Conservation (phyloP, 2,888 invertebrate genomes). For the Dromius quadrimaculatus region DNA sequence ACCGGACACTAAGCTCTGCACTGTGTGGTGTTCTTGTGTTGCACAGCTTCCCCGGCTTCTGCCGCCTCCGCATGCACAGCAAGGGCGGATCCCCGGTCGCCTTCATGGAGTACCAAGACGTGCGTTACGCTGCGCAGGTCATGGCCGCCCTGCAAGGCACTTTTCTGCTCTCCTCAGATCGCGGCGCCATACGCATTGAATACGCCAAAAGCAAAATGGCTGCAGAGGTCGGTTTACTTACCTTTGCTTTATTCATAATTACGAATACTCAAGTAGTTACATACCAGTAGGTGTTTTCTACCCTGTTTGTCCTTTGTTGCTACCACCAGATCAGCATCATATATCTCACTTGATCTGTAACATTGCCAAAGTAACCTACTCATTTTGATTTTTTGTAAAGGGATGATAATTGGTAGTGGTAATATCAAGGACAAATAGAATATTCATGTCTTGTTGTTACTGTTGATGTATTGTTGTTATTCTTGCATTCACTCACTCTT, state of each 20-base stretch:
- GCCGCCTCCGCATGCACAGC: constrained; percentile 95
- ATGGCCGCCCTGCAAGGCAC: constrained; percentile 96
- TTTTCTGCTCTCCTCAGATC: constrained; percentile 94
- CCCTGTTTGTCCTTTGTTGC: constrained; percentile 16
- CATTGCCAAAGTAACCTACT: no score
- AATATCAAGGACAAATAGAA: constrained; percentile 21
- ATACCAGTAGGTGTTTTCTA: constrained; percentile 31
- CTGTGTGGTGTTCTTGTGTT: constrained; percentile 67
- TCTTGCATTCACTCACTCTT: constrained; percentile 44
- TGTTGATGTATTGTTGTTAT: constrained; percentile 46
- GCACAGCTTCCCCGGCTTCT: constrained; percentile 97
- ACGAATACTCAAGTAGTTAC: constrained; percentile 19
- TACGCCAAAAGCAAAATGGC: constrained; percentile 99
- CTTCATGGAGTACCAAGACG: constrained; percentile 97
- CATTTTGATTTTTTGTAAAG: not conserved
- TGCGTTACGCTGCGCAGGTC: constrained; percentile 91
- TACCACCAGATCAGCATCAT: not conserved
- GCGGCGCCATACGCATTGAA: constrained; percentile 98
- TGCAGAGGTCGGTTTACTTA: constrained; percentile 74
- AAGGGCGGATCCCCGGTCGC: constrained; percentile 94
- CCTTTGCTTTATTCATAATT: constrained; percentile 50
- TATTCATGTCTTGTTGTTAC: constrained; percentile 34
- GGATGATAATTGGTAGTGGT: constrained; percentile 9
- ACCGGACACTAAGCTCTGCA: constrained; percentile 52
- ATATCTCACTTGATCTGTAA: constrained; percentile 10